Base-by-base conservation (phyloP, 2,113 vertebrate genomes). In the Malurus alboscapulatus region DNA sequence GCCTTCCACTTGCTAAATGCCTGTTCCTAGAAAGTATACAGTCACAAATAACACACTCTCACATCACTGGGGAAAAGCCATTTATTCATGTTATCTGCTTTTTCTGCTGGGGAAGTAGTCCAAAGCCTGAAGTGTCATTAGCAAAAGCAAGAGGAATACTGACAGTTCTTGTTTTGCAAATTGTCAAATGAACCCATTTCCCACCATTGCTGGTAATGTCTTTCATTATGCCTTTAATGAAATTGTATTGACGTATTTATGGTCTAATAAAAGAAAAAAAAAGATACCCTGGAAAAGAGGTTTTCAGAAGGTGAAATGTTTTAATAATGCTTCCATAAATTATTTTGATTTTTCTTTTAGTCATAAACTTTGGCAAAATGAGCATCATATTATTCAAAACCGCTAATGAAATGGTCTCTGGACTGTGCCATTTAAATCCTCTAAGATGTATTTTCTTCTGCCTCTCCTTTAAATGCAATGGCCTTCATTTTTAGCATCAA, bases 181-280 rank as follows among this genome's bases (percentile, higher is more conserved):
- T 73, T 90, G 38, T 80, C 78, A 74, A 24, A 87, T 71, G 63
- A 93, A 74, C 30, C 63, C 27, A 42, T 92, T 96, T 91, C n/a
- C 63, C 40, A 57, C 65, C 0, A 0, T 77, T 86, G n/a, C 78
- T 55, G 47, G 59, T 90, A 76, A 73, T 88, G 67, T 59, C 82
- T 94, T 91, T 94, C 91, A 84, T 89, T 91, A 74, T 58, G 40
- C 21, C 53, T 90, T 82, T 96, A 92, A 88, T 94, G 82, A 86
- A 87, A 92, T 74, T 74, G n/a, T 90, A 77, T 80, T 90, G 93
- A 85, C 47, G 36, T 91, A 92, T 90, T 93, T 94, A 77, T 91
- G 59, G 38, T 55, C 68, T 62, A 93, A 88, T 85, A 74, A 85
- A 82, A 92, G 29, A 22, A 66, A 54, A 93, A 59, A 44, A 59